phyloP scores from a whole-genome alignment of 2,113 vertebrate species.

The Turnix velox region DNA sequence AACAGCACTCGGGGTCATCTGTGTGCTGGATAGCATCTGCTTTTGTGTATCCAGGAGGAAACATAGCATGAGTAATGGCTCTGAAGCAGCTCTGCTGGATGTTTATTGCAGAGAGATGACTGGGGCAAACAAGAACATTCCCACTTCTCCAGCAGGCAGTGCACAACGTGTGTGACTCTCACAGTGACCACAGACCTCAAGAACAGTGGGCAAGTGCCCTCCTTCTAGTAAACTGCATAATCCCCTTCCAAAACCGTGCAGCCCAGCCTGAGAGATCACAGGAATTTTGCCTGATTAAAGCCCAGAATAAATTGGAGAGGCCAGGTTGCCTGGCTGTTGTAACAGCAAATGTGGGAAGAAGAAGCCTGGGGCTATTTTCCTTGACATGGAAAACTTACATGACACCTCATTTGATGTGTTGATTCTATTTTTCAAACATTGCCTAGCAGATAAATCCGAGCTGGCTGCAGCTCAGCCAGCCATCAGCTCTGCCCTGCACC shows the following conservation, averaged over 20 bases:
- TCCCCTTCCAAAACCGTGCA: neutral
- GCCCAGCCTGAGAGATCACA: constrained; percentile 24
- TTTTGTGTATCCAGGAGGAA: neutral
- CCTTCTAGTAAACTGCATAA: neutral
- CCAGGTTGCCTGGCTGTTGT: constrained; percentile 47
- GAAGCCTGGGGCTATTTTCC: constrained; percentile 43
- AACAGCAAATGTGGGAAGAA: constrained; percentile 43
- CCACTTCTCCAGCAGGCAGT: neutral
- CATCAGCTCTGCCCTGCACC: neutral
- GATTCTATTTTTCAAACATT: constrained; percentile 46
- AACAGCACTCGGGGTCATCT: neutral
- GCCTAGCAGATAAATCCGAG: neutral
- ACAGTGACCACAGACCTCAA: neutral
- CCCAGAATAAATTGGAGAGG: constrained; percentile 31
- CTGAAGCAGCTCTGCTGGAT: neutral
- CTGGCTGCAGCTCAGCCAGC: constrained; percentile 32
- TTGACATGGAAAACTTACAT: constrained; percentile 52
- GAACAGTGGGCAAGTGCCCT: neutral
- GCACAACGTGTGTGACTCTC: neutral
- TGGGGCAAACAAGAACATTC: neutral
- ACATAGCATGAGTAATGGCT: neutral
- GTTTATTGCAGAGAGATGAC: neutral
- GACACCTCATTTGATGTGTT: constrained; percentile 55
- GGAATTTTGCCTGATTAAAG: constrained; percentile 46
- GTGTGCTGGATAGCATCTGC: constrained; percentile 40